phyloP scores from a whole-genome alignment of 2,888 invertebrate species.

The Tiliacea citrago region DNA sequence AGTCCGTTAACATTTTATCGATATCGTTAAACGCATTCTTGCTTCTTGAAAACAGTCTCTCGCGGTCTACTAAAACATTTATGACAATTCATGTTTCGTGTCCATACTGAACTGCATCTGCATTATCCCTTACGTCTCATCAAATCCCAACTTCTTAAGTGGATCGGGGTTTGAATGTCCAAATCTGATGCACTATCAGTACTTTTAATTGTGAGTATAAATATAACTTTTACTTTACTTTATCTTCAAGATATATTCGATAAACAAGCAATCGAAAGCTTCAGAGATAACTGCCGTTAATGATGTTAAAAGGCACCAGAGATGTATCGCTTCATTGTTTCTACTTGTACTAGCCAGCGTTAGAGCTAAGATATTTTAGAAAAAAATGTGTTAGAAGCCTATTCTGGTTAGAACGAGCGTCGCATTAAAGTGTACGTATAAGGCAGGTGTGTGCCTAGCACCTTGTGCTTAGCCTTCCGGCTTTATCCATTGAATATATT shows the following conservation, averaged over 20 bases:
- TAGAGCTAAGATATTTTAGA: slow-evolving; percentile 29
- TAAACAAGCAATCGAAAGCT: slow-evolving; percentile 19
- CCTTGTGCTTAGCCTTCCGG: slow-evolving; percentile 86
- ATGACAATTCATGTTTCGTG: neutral
- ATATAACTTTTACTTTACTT: no score
- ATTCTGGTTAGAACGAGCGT: slow-evolving; percentile 67
- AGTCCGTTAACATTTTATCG: slow-evolving; percentile 43
- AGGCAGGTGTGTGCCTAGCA: slow-evolving; percentile 83
- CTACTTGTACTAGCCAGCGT: slow-evolving; percentile 17
- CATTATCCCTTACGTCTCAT: neutral
- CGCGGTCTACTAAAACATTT: slow-evolving; percentile 6
- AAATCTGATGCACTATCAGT: neutral
- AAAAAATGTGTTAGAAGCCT: slow-evolving; percentile 55
- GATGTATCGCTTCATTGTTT: slow-evolving; percentile 49
- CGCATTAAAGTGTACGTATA: slow-evolving; percentile 70
- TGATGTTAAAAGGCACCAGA: slow-evolving; percentile 12
- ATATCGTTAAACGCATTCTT: slow-evolving; percentile 27
- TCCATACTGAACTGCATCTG: neutral
- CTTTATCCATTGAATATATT: slow-evolving; percentile 81
- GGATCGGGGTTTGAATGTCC: neutral
- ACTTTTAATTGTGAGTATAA: neutral
- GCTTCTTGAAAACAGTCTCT: slow-evolving; percentile 15
- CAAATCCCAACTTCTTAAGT: neutral
- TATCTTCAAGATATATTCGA: neutral
- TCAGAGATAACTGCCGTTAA: slow-evolving; percentile 14